These are phyloP conservation scores for Suricata suricatta DNA, from an alignment of 2,113 vertebrate species.

Conservation along the genomic window DNA sequence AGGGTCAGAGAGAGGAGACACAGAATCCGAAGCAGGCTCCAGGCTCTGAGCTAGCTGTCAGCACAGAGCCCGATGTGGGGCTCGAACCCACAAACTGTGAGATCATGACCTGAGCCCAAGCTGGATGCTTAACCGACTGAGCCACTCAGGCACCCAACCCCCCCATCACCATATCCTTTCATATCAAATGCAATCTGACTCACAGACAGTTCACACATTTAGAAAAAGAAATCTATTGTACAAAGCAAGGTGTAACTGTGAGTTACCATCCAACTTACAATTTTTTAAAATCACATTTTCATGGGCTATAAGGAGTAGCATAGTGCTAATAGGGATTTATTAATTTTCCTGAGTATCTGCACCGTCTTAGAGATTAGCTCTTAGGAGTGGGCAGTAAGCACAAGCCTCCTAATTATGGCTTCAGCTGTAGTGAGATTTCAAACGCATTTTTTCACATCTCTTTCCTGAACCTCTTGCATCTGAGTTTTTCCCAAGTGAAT, in stretches of 20 bases:
- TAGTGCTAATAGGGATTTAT: constrained; percentile 6
- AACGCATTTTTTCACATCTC: neutral
- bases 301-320: neutral
- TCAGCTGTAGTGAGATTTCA: neutral
- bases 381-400: constrained; percentile 29
- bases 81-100: too few species aligned
- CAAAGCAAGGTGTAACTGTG: constrained; percentile 28
- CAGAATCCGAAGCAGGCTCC: too few species aligned
- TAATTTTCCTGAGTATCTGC: constrained; percentile 28
- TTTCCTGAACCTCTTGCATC: neutral
- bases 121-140: too few species aligned
- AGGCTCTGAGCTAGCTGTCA: too few species aligned
- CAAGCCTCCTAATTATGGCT: constrained; percentile 6
- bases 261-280: neutral
- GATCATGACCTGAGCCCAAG: too few species aligned
- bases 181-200: constrained; percentile 18
- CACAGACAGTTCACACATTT: neutral
- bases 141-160: too few species aligned
- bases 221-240: neutral
- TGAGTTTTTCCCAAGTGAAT: neutral
- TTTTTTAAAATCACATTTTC: constrained; percentile 32
- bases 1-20: too few species aligned
- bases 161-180: neutral
- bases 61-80: too few species aligned
- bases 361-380: neutral